Evolutionary conservation across 2,888 invertebrate species (phyloP).

Genomic region (Emesis furor): DNA sequence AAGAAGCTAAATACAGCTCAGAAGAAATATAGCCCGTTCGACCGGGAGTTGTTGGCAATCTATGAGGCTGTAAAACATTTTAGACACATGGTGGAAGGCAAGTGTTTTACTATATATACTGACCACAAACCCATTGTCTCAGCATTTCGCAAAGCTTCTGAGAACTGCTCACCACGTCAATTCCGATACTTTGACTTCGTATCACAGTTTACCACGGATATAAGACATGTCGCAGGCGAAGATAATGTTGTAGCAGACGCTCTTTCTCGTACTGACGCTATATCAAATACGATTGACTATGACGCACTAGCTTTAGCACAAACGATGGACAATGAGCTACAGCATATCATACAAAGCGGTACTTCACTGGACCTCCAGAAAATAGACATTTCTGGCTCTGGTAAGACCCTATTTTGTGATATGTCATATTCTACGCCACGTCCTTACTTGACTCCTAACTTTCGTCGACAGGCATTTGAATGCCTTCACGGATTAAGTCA

Average conservation of each 20-base stretch:
- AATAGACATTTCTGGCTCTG: conserved; percentile 40
- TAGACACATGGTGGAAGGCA: neutral
- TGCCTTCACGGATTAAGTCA: conserved; percentile 70
- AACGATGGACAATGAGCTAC: conserved; percentile 34
- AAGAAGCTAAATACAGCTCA: neutral
- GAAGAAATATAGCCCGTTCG: neutral
- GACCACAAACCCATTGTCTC: conserved; percentile 79
- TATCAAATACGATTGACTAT: neutral
- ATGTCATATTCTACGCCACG: conserved; percentile 61
- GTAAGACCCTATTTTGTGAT: conserved; percentile 67
- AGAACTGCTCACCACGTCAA: conserved; percentile 75
- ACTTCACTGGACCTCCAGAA: conserved; percentile 65
- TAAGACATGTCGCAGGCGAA: conserved; percentile 76
- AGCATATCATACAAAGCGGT: conserved; percentile 6
- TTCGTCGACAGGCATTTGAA: conserved; percentile 70
- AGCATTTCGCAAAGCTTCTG: conserved; percentile 72
- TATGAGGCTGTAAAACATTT: neutral
- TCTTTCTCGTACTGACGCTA: conserved; percentile 72
- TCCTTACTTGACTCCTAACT: conserved; percentile 63
- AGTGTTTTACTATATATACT: conserved; percentile 67
- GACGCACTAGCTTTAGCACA: conserved; percentile 41
- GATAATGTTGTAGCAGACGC: conserved; percentile 78
- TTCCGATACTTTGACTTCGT: conserved; percentile 78
- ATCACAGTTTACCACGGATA: conserved; percentile 79
- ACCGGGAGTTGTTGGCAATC: neutral